phyloP scores from a whole-genome alignment of 2,113 vertebrate species.

The Cynopterus brachyotis region DNA sequence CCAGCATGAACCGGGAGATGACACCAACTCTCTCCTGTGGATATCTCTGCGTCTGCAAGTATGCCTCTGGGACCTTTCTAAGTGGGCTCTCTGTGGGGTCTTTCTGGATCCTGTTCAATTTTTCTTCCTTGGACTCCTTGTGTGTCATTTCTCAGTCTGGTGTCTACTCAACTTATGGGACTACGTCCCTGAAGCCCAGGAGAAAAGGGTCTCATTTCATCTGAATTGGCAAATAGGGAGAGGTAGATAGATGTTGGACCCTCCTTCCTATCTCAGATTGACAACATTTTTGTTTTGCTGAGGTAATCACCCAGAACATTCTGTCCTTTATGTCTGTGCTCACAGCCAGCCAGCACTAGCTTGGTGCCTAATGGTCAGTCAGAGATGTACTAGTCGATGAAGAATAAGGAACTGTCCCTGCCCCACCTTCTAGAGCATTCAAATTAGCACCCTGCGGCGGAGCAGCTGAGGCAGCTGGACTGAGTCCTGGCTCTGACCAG shows the following conservation, averaged over 20 bases:
- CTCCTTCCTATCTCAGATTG: neutral
- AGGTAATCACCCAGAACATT: constrained; percentile 46
- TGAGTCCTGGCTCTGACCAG: neutral
- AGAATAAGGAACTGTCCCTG: neutral
- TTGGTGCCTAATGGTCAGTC: neutral
- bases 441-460: too few relatives aligned
- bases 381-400: neutral
- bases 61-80: neutral
- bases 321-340: neutral
- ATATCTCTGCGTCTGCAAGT: neutral
- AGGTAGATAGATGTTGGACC: neutral
- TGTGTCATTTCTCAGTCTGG: neutral
- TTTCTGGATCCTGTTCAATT: neutral
- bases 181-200: neutral
- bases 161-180: neutral
- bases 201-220: neutral
- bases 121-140: neutral
- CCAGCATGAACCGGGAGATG: neutral
- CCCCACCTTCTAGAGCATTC: neutral
- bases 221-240: neutral
- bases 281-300: constrained; percentile 32
- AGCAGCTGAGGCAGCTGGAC: neutral
- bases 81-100: neutral
- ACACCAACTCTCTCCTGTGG: neutral
- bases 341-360: neutral